Conservation (phyloP, 2,113 vertebrate species). For the human (Homo sapiens) region DNA sequence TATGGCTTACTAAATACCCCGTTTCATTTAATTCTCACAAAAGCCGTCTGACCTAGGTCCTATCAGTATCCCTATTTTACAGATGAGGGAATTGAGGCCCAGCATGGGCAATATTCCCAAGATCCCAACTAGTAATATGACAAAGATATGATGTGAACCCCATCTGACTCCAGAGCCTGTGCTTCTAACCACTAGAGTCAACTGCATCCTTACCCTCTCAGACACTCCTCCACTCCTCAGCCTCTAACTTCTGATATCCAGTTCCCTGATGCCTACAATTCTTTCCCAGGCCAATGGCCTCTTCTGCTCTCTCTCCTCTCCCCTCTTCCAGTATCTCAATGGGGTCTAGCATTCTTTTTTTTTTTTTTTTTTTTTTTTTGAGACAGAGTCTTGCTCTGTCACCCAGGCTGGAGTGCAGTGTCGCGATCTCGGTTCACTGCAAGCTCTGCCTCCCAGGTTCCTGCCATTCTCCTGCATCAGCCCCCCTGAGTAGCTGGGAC, state of each 20-base stretch:
- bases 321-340: not conserved
- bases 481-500: no score
- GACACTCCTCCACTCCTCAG: not conserved
- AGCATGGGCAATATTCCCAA: not conserved
- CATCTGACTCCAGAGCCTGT: not conserved
- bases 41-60: not conserved
- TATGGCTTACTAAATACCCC: not conserved
- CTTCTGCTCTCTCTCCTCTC: not conserved
- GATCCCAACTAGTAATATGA: not conserved
- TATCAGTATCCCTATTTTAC: not conserved
- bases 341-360: no score
- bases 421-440: fast-evolving
- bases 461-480: no score
- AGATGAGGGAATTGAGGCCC: not conserved
- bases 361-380: no score
- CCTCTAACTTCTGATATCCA: not conserved
- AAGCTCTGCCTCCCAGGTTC: no score
- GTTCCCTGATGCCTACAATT: not conserved
- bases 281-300: not conserved
- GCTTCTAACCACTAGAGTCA: not conserved
- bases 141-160: not conserved
- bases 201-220: not conserved
- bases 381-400: no score
- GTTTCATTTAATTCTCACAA: not conserved
- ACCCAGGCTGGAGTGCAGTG: no score